Evolutionary conservation across 1,140 invertebrate genomes (phyloP).

Genomic region (Pissodes strobi): DNA sequence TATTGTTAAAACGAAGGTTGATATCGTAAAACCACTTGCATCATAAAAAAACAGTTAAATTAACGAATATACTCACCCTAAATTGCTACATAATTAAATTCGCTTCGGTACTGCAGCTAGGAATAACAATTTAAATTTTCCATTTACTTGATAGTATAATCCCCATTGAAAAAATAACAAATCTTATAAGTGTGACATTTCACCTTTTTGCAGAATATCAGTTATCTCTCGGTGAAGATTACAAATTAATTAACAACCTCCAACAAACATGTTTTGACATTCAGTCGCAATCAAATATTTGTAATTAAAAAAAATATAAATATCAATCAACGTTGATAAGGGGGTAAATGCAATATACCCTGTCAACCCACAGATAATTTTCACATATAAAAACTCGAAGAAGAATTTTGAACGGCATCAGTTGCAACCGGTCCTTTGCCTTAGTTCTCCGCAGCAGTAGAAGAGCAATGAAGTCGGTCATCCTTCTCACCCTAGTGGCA

Average conservation of each 20-base stretch:
- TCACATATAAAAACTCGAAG: conserved; percentile 9
- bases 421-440: conserved; percentile 3
- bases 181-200: conserved; percentile 13
- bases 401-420: conserved; percentile 9
- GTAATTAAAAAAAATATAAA: conserved; percentile 14
- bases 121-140: too few species aligned
- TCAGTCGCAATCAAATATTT: background rate
- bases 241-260: conserved; percentile 2
- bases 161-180: background rate
- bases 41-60: too few species aligned
- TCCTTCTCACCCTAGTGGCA: conserved; percentile 22
- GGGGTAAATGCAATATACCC: too few species aligned
- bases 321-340: conserved; percentile 13
- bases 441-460: conserved; percentile 2
- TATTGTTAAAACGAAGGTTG: too few species aligned
- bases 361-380: conserved; percentile 8
- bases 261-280: conserved; percentile 21
- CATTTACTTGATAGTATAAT: too few species aligned
- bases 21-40: too few species aligned
- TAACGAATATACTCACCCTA: too few species aligned
- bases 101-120: too few species aligned
- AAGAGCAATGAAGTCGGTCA: conserved; percentile 26
- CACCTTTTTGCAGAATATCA: conserved; percentile 12
- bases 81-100: too few species aligned
- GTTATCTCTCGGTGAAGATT: background rate